A percentile compares a stretch with the other conserved stretches of the same genome.
phyloP scores from a whole-genome alignment of 2,797 vertebrate species.

The Pempheris klunzingeri region DNA sequence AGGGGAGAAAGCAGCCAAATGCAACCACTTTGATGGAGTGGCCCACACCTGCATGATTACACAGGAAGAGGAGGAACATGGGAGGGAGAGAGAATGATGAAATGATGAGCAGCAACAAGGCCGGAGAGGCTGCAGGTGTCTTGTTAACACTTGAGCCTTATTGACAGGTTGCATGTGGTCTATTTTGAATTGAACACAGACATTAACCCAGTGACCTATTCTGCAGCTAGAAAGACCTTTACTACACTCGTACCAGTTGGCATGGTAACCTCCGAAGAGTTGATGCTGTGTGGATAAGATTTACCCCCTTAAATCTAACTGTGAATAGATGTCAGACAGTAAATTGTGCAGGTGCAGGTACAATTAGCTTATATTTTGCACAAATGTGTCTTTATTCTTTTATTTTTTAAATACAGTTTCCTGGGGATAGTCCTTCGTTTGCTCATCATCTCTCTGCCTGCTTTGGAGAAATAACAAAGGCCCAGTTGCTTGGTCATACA shows the following conservation, averaged over 20 bases:
- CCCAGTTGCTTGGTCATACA: slow-evolving; percentile 44
- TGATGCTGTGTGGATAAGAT: slow-evolving; percentile 6
- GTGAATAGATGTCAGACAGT: neutral
- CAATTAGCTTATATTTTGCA: neutral
- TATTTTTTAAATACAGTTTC: neutral
- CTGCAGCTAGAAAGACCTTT: slow-evolving; percentile 17
- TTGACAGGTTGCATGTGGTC: slow-evolving; percentile 48
- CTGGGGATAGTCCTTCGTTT: neutral
- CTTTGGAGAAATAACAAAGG: slow-evolving; percentile 22
- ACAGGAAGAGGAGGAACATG: slow-evolving; percentile 48
- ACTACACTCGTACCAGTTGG: slow-evolving; percentile 49
- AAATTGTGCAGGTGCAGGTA: neutral
- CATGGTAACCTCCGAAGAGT: slow-evolving; percentile 52
- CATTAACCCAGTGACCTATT: slow-evolving; percentile 58
- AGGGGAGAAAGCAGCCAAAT: slow-evolving; percentile 75
- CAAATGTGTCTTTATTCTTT: neutral
- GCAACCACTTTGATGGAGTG: slow-evolving; percentile 35
- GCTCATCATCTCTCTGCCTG: neutral
- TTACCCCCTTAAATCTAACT: slow-evolving; percentile 10
- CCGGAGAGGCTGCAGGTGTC: slow-evolving; percentile 64
- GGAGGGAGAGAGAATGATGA: slow-evolving; percentile 52
- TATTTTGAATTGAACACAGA: slow-evolving; percentile 51
- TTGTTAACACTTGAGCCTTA: slow-evolving; percentile 62
- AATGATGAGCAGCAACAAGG: slow-evolving; percentile 53
- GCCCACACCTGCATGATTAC: slow-evolving; percentile 81